A percentile compares a stretch with the other conserved stretches of the same genome.
Evolutionary conservation across 2,888 invertebrate genomes (phyloP).

Genomic region (Drosophila lacicola): DNA sequence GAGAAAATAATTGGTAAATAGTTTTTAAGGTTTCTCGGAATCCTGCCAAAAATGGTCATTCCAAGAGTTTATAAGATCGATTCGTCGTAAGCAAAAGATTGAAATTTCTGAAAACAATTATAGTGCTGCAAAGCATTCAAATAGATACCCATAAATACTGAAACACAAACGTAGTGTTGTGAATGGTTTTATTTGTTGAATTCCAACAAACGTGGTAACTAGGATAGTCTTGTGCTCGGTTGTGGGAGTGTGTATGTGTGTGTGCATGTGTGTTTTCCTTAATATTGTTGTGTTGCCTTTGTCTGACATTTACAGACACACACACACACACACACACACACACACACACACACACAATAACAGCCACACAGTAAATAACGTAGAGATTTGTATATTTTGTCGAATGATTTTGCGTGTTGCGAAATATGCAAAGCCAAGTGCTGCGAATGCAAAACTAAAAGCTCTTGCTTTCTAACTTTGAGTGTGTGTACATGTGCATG

Average conservation of each 20-base stretch:
- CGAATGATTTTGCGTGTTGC: constrained; percentile 69
- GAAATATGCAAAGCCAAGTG: constrained; percentile 66
- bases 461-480: constrained; percentile 31
- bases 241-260: background rate
- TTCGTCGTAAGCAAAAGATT: no score
- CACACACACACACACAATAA: constrained; percentile 2
- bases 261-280: constrained; percentile 12
- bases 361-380: constrained; percentile 56
- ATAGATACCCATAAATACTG: background rate
- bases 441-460: constrained; percentile 77
- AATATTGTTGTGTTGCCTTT: constrained; percentile 23
- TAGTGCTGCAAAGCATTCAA: background rate
- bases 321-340: constrained; percentile 10
- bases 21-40: no score
- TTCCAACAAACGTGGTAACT: background rate
- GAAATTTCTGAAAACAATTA: background rate
- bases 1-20: no score
- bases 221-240: background rate
- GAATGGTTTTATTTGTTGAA: background rate
- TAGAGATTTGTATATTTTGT: constrained; percentile 62
- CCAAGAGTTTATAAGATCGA: no score
- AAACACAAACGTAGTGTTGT: background rate
- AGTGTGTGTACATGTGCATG: constrained; percentile 10
- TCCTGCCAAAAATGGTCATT: no score
- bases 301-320: constrained; percentile 11